Evolutionary conservation across 2,888 invertebrate species (phyloP).

Genomic region (Kryphioiulus occultus): DNA sequence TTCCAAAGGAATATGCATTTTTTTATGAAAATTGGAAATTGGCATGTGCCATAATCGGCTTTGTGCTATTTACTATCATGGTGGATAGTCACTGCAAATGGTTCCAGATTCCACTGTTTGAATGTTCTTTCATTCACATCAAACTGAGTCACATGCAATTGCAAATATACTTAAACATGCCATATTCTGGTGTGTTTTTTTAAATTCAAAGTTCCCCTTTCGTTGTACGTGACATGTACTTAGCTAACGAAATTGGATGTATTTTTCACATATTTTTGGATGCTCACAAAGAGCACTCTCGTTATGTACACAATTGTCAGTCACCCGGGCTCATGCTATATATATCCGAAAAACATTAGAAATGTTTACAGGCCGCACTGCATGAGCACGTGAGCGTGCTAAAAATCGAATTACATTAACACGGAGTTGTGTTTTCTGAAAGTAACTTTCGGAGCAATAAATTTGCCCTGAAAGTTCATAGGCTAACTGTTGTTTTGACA

Average conservation of each 20-base stretch:
- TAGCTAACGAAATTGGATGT: neutral
- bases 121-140: no score
- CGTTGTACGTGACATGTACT: no score
- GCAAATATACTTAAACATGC: neutral
- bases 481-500: slow-evolving; percentile 16
- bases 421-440: neutral
- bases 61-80: no score
- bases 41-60: no score
- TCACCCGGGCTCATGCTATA: neutral
- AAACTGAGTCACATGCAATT: no score
- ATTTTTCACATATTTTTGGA: neutral
- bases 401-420: neutral
- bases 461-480: neutral
- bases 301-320: neutral
- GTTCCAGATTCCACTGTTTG: no score
- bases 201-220: neutral
- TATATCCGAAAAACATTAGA: neutral
- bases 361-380: neutral
- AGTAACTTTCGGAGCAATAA: neutral
- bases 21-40: no score
- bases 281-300: neutral
- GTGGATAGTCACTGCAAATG: neutral
- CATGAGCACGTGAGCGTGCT: neutral
- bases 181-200: neutral
- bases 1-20: no score